Evolutionary conservation across 1,140 invertebrate species (phyloP).

Genomic region (Drosophila mauritiana): DNA sequence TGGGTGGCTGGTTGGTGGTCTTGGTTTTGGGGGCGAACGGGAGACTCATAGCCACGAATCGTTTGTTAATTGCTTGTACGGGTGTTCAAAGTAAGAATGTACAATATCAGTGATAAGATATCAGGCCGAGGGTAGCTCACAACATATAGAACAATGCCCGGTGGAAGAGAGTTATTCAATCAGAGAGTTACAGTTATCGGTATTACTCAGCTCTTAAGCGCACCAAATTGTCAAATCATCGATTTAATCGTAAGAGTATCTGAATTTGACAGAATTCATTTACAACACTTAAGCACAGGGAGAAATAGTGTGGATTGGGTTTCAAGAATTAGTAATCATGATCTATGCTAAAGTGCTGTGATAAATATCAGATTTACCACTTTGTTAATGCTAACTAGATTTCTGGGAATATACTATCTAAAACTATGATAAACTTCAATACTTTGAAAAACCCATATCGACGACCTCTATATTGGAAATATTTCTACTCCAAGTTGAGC

Average conservation of each 20-base stretch:
- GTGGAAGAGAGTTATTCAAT: conserved; percentile 12
- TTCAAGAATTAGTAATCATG: too few relatives aligned
- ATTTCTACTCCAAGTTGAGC: conserved; percentile 2
- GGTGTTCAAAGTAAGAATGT: conserved; percentile 73
- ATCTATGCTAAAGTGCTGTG: too few relatives aligned
- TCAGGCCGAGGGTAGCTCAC: conserved; percentile 8
- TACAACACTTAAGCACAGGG: neutral
- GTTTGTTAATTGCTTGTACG: conserved; percentile 83
- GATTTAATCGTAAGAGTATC: neutral
- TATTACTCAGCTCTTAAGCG: conserved; percentile 7
- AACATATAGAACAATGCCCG: neutral
- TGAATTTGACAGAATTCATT: neutral
- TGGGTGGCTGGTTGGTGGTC: neutral
- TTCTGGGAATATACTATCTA: too few relatives aligned
- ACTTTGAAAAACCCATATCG: neutral
- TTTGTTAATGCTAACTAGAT: too few relatives aligned
- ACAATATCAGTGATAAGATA: conserved; percentile 73
- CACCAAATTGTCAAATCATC: conserved; percentile 15
- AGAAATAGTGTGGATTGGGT: neutral
- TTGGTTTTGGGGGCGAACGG: neutral
- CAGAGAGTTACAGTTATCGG: neutral
- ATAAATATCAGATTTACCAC: too few relatives aligned
- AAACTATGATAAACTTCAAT: too few relatives aligned
- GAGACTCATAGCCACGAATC: conserved; percentile 53
- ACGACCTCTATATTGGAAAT: neutral